A percentile compares a stretch with the other conserved stretches of the same genome.
Evolutionary conservation across 2,888 invertebrate genomes (phyloP).

Genomic region (Theretra japonica): DNA sequence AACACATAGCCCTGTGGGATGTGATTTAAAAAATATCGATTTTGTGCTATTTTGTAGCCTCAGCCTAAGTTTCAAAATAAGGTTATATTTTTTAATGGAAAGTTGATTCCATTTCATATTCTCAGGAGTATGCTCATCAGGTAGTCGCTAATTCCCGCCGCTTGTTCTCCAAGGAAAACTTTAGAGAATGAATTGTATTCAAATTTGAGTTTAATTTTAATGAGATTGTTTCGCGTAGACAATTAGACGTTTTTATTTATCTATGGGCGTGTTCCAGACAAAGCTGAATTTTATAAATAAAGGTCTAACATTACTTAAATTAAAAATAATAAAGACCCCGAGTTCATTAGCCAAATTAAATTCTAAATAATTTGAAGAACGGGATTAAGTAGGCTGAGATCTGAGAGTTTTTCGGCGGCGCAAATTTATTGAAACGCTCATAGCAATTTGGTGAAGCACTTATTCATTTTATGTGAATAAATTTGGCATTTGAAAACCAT

Average conservation of each 20-base stretch:
- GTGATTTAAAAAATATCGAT: background rate
- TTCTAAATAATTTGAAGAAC: conserved; percentile 32
- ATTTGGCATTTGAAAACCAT: conserved; percentile 12
- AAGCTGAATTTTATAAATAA: background rate
- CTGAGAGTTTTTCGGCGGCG: background rate
- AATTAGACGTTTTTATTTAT: conserved; percentile 5
- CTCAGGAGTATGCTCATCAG: conserved; percentile 27
- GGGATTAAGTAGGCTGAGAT: background rate
- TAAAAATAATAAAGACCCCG: conserved; percentile 37
- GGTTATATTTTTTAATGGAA: conserved; percentile 13
- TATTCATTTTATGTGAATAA: conserved; percentile 9
- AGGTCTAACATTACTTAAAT: conserved; percentile 22
- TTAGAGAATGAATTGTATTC: conserved; percentile 1
- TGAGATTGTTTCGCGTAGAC: conserved; percentile 3
- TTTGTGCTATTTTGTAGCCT: background rate
- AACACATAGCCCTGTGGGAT: too few relatives aligned
- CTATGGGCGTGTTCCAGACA: background rate
- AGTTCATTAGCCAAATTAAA: conserved; percentile 45
- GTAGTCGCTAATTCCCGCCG: conserved; percentile 9
- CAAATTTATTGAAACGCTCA: conserved; percentile 8
- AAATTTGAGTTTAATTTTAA: conserved; percentile 16
- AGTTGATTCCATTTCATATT: conserved; percentile 19
- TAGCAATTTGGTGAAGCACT: background rate
- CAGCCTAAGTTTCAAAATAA: background rate
- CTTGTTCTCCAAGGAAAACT: conserved; percentile 23